Evolutionary conservation across 2,888 invertebrate species (phyloP).

Genomic region (Nephrotoma guestfalica): DNA sequence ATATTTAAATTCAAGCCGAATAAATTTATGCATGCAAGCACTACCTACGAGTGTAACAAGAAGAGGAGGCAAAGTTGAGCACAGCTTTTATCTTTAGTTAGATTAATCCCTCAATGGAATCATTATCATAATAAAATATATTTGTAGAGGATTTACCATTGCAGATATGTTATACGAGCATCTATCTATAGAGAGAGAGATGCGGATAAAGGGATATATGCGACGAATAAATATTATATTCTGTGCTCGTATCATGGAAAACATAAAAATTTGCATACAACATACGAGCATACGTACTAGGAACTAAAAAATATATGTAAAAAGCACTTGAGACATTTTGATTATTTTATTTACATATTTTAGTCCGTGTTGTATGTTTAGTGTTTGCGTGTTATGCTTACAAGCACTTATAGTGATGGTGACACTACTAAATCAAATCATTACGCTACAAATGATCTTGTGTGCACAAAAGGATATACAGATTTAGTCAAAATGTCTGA

Average conservation of each 20-base stretch:
- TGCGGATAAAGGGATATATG: neutral
- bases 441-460: neutral
- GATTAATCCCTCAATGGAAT: neutral
- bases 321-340: neutral
- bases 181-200: neutral
- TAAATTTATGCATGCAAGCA: neutral
- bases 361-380: neutral
- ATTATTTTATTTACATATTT: neutral
- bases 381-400: neutral
- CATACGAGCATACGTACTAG: neutral
- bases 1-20: neutral
- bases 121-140: neutral
- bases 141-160: neutral
- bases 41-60: too few species aligned
- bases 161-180: neutral
- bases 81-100: neutral
- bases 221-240: neutral
- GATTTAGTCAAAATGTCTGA: neutral
- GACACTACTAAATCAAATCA: neutral
- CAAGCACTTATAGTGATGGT: neutral
- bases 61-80: neutral
- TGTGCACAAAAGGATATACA: neutral
- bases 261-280: neutral
- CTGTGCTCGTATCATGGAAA: neutral
- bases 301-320: neutral